Evolutionary conservation across 2,797 vertebrate genomes (phyloP), one percentile per base, ranked within the genome.

Genomic region (Setipinna tenuifilis): DNA sequence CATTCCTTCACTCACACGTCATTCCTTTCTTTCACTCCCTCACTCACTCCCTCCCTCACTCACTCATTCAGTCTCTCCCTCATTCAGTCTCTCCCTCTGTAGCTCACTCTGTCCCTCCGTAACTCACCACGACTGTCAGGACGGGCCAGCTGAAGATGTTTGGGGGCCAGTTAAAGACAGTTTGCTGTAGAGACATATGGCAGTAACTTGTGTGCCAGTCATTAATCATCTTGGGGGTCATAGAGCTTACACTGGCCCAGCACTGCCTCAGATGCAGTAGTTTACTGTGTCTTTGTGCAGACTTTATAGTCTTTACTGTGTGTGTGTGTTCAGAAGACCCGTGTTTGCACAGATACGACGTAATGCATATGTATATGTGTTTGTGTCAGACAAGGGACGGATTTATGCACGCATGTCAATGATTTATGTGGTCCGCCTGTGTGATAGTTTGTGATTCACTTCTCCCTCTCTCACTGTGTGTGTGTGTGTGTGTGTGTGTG

Each of bases 251-350:
- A 11, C 4, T 28, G 62, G 11, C 62, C 62, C 62, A 12, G 2
- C 11, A 11, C 62, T 28, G 23, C 62, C 62, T 25, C 62, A 28
- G 23, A 25, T 23, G 28, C 62, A 65, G 23, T 25, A 12, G 1
- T 25, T 23, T 10, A 28, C 62, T 65, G 62, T 65, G 10, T 35
- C 14, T 54, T 54, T 75, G 31, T 41, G 28, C 68, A 35, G 28
- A 1, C 68, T 75, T 35, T 68, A 28, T 68, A 9, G 6, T 68
- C 62, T 68, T 16, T 75, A 35, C 3, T 11, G 28, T 75, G 54
- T 89, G 85, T 88, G 84, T 93, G 90, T 91, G 88, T 92, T 12
- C 92, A 83, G 25, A 75, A 89, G 92, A 28, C 21, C 21, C 25
- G 71, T 85, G 54, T 85, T 75, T 75, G 28, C 31, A 19, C 25